These are phyloP conservation scores for Coelinius sp. DNA, from an alignment of 2,888 invertebrate genomes.

Conservation along the genomic window DNA sequence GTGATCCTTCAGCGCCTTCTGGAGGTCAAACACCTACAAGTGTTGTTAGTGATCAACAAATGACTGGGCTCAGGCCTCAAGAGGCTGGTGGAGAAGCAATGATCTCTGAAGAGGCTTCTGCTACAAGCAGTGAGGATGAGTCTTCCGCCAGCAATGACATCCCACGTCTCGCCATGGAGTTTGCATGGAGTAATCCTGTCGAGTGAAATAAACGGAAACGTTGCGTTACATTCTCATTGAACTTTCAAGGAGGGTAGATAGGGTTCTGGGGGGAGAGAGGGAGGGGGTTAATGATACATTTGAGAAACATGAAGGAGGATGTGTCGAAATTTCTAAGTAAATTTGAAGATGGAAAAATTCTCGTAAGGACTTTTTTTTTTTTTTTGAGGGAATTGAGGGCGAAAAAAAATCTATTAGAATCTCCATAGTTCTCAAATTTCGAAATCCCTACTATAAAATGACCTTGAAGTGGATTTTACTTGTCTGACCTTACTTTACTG, in stretches of 20 bases:
- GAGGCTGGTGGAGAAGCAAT: conserved; percentile 80
- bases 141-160: conserved; percentile 67
- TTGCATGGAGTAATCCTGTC: conserved; percentile 54
- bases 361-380: no score
- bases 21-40: conserved; percentile 70
- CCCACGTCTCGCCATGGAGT: conserved; percentile 58
- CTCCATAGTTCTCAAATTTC: no score
- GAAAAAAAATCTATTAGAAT: no score
- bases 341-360: no score
- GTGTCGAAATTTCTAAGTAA: no score
- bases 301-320: no score
- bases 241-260: not conserved
- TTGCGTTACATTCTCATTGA: not conserved
- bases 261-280: not conserved
- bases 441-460: no score
- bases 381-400: no score
- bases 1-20: conserved; percentile 62
- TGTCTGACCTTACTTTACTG: not conserved
- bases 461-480: not conserved
- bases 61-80: conserved; percentile 75
- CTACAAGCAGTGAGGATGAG: conserved; percentile 68
- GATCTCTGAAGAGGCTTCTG: conserved; percentile 74
- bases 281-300: not conserved
- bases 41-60: conserved; percentile 68
- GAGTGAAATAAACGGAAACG: conserved; percentile 40